Evolutionary conservation across 2,113 vertebrate genomes (phyloP).

Genomic region (Labrus mixtus): DNA sequence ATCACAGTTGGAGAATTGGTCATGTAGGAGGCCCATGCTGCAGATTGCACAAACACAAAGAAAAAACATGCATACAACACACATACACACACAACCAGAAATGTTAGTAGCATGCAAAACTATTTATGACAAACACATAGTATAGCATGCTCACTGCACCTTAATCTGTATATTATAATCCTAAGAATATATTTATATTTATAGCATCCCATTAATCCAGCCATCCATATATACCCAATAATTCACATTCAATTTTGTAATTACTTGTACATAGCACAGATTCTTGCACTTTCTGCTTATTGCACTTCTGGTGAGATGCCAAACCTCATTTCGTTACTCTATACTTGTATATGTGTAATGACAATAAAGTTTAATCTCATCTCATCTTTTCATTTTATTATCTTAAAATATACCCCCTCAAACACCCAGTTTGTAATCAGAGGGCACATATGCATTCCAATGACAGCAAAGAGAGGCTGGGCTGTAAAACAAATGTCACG

Average conservation of each 20-base stretch:
- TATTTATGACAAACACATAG: background rate
- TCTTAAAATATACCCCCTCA: background rate
- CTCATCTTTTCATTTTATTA: background rate
- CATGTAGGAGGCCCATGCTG: conserved; percentile 99
- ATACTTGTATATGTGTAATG: no score
- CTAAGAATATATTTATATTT: no score
- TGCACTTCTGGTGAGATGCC: no score
- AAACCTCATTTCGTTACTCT: no score
- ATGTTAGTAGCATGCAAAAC: background rate
- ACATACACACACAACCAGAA: background rate
- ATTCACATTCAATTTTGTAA: no score
- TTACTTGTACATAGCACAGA: no score
- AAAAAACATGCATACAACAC: conserved; percentile 5
- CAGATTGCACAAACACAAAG: background rate
- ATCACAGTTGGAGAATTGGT: conserved; percentile 97
- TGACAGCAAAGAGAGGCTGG: background rate
- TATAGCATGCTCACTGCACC: no score
- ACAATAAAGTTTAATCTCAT: no score
- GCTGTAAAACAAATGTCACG: conserved; percentile 40
- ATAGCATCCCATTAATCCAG: no score
- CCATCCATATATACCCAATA: no score
- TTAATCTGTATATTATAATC: no score
- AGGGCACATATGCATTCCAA: background rate
- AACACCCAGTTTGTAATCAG: background rate
- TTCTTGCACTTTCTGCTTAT: no score